phyloP scores from a whole-genome alignment of 2,888 invertebrate species.

The Hybos culiciformis region DNA sequence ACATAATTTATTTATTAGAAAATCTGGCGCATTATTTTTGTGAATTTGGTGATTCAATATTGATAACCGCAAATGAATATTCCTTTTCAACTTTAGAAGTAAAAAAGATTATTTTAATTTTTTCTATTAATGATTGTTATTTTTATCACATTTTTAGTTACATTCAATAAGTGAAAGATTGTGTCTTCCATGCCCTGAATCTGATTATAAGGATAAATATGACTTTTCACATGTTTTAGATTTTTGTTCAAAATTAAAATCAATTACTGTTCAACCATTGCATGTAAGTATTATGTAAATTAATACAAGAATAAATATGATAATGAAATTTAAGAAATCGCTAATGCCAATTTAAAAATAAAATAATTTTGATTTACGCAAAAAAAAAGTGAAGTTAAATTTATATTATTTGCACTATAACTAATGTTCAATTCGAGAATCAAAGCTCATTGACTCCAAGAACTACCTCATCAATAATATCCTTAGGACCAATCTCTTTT shows the following conservation, averaged over 20 bases:
- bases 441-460: too few relatives aligned
- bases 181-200: slow-evolving; percentile 69
- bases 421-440: too few relatives aligned
- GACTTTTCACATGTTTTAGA: slow-evolving; percentile 88
- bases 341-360: not conserved
- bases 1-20: slow-evolving; percentile 70
- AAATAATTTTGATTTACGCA: not conserved
- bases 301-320: not conserved
- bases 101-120: slow-evolving; percentile 12
- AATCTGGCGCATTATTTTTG: slow-evolving; percentile 67
- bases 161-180: slow-evolving; percentile 69
- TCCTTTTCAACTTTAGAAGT: slow-evolving; percentile 71
- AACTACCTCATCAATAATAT: not conserved
- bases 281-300: slow-evolving; percentile 19
- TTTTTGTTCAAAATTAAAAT: slow-evolving; percentile 63
- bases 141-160: not conserved
- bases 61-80: slow-evolving; percentile 46
- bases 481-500: slow-evolving; percentile 8
- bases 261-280: slow-evolving; percentile 32
- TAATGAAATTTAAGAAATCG: too few relatives aligned
- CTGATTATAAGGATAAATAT: slow-evolving; percentile 63
- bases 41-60: slow-evolving; percentile 53
- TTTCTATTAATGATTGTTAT: not conserved
- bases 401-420: too few relatives aligned
- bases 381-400: not conserved